Conservation (phyloP, 2,113 vertebrate species). For the Microtus montanus region DNA sequence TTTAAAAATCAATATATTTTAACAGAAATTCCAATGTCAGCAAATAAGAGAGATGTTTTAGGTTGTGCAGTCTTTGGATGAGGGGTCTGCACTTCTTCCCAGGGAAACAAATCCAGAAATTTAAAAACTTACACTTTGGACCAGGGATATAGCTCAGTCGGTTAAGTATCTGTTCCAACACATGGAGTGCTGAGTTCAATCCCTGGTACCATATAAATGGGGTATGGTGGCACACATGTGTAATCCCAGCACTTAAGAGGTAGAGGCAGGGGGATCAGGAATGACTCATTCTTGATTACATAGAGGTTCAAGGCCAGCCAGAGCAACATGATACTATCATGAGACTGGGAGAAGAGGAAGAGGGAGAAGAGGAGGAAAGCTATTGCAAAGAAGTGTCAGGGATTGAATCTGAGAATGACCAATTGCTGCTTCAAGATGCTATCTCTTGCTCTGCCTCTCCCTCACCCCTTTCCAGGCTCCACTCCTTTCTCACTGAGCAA, state of each 20-base stretch:
- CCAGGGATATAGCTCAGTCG: background rate
- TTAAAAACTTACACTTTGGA: background rate
- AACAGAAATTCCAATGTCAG: background rate
- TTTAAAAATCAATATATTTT: background rate
- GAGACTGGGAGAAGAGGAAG: background rate
- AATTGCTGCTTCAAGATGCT: background rate
- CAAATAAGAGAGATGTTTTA: conserved; percentile 59
- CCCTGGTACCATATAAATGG: background rate
- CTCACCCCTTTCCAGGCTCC: too few species aligned
- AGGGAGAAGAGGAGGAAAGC: background rate
- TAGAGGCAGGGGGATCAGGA: background rate
- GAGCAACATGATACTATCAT: background rate
- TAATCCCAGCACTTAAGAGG: background rate
- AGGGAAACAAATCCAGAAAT: conserved; percentile 78
- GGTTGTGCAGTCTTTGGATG: conserved; percentile 62
- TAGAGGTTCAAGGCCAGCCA: background rate
- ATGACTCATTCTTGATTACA: background rate
- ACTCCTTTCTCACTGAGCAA: background rate
- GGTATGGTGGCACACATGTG: background rate
- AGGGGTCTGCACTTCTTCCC: conserved; percentile 55
- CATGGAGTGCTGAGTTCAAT: background rate
- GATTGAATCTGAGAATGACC: conserved; percentile 68
- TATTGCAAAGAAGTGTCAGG: conserved; percentile 62
- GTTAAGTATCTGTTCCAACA: background rate
- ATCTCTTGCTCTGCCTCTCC: background rate